Conservation (phyloP, 2,113 vertebrate genomes). For the Daphoenositta chrysoptera region DNA sequence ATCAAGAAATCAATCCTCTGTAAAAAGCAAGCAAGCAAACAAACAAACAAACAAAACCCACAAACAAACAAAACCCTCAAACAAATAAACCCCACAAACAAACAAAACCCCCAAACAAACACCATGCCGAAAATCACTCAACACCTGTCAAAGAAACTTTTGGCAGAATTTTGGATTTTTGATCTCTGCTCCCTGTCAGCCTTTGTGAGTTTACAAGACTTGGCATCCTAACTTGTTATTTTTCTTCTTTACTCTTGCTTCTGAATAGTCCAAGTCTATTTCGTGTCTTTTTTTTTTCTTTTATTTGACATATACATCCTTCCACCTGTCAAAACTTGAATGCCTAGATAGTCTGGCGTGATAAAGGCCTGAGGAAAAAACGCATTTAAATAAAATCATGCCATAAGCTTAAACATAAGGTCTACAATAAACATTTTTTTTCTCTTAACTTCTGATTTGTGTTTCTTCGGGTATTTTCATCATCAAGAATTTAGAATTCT, state of each 20-base stretch:
- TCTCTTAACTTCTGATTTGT: not conserved
- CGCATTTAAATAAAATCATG: not conserved
- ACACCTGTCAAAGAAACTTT: not conserved
- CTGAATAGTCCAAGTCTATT: not conserved
- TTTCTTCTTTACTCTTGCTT: not conserved
- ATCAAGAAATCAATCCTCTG: not conserved
- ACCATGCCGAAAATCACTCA: accelerated
- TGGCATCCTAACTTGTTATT: not conserved
- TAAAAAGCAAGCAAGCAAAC: not conserved
- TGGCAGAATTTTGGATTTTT: not conserved
- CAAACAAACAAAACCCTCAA: not conserved
- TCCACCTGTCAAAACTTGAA: not conserved
- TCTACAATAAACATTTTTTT: not conserved
- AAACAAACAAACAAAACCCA: not conserved
- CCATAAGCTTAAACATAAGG: not conserved
- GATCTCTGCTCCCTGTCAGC: not conserved
- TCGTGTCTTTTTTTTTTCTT: not conserved
- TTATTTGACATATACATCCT: not conserved
- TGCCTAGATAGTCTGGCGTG: not conserved
- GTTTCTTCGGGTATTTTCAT: not conserved
- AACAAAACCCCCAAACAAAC: not conserved
- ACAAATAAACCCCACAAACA: too few species aligned
- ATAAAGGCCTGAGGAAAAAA: not conserved
- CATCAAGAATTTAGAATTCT: not conserved
- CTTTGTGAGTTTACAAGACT: not conserved